Evolutionary conservation across 2,888 invertebrate genomes (phyloP), one percentile per base, ranked within the genome.

Genomic region (Oligia latruncula): DNA sequence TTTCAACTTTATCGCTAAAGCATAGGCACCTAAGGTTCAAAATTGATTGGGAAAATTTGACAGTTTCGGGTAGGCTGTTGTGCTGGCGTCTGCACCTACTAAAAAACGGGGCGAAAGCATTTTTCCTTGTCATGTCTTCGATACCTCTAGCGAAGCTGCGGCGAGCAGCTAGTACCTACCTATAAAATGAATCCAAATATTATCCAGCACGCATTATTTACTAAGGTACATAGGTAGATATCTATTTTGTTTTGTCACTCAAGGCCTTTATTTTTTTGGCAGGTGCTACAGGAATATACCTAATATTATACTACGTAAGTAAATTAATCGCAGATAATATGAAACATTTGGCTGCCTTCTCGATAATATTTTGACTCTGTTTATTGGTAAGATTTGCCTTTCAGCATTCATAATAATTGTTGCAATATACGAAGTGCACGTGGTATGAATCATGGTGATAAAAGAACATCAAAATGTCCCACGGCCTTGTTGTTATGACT

Each of bases 371-470:
- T 72, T 77, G 75, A 49, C 52, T 66, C 60, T 46, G 68, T 73
- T 67, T 77, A 71, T 46, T 68, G 46, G 49, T 67, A 49, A 71
- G 58, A 77, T 74, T 73, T 71, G 46, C 29, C 52, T 65, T 20
- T 67, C n/a, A 71, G 62, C 52, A 77, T 83, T 65, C 20, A 49
- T 62, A 81, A 72, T 75, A 66, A 76, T 82, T 71, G 65, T 84
- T 84, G 20, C 71, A 84, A 71, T 82, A 78, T 72, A 52, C 11
- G 55, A 66, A 68, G 71, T 77, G 64, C 58, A 75, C 13, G 23
- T 75, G 67, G 66, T 43, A 71, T 87, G 87, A 87, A 86, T 82
- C 78, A 84, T 81, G 66, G 64, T 65, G 77, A 81, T 82, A 83
- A 73, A 74, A 79, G 74, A 83, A 73, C 65, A 82, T 82, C 55